Conservation (phyloP, 1,140 invertebrate genomes). For the Pseudomyrmex gracilis region DNA sequence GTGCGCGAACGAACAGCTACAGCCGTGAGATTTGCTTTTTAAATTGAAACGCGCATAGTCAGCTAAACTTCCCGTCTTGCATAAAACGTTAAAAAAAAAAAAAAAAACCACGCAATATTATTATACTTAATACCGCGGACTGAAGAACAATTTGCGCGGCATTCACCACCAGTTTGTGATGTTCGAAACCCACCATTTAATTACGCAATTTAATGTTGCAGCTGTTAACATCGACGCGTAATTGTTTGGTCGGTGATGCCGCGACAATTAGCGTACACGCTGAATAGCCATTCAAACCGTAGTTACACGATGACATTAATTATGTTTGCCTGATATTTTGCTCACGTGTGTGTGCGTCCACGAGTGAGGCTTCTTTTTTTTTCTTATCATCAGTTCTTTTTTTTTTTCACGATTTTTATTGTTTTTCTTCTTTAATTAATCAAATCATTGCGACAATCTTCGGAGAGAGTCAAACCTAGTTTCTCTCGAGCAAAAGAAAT, state of each 20-base stretch:
- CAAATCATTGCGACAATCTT: not conserved
- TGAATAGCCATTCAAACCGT: not conserved
- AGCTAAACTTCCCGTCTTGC: too few relatives aligned
- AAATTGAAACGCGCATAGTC: too few relatives aligned
- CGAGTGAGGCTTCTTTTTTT: not conserved
- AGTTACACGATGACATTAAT: not conserved
- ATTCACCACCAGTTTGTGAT: slow-evolving; percentile 22
- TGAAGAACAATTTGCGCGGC: slow-evolving; percentile 9
- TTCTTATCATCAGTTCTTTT: not conserved
- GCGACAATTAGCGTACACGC: slow-evolving; percentile 14
- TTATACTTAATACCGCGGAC: not conserved
- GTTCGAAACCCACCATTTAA: slow-evolving; percentile 29
- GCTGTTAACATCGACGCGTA: slow-evolving; percentile 8
- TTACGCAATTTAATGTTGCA: slow-evolving; percentile 40
- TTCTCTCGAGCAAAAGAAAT: not conserved
- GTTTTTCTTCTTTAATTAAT: not conserved
- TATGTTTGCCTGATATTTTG: not conserved
- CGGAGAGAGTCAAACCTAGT: not conserved
- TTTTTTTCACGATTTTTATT: not conserved
- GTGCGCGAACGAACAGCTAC: too few relatives aligned
- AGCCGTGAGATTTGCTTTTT: too few relatives aligned
- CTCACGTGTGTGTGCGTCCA: not conserved
- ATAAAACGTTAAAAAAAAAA: too few relatives aligned
- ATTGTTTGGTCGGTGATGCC: slow-evolving; percentile 37
- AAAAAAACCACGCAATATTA: too few relatives aligned